These are phyloP conservation scores for Strigamia transsilvanica DNA, from an alignment of 2,888 invertebrate species.

Conservation along the genomic window DNA sequence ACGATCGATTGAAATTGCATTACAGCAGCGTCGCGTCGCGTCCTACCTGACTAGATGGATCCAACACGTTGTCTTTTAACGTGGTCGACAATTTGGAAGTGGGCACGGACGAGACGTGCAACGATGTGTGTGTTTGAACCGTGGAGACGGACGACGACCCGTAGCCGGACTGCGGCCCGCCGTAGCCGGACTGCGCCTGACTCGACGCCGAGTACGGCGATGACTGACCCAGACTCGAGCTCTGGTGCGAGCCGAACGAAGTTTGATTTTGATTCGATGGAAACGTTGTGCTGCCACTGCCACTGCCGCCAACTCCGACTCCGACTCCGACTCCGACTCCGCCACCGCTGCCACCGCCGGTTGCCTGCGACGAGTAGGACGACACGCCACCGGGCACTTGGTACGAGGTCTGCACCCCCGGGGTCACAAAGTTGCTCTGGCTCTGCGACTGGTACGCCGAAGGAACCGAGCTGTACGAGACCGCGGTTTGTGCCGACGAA, in stretches of 20 bases:
- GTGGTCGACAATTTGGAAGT: constrained; percentile 26
- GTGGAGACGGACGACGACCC: constrained; percentile 49
- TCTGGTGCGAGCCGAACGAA: constrained; percentile 49
- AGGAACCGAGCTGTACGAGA: constrained; percentile 43
- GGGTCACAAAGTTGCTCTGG: constrained; percentile 30
- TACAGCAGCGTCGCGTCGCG: neutral
- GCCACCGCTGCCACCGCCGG: neutral
- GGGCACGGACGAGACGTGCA: constrained; percentile 55
- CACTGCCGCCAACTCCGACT: no score
- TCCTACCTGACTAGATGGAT: constrained; percentile 52
- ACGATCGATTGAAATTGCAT: neutral
- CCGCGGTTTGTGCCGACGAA: constrained; percentile 42
- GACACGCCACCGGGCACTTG: constrained; percentile 9
- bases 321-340: no score
- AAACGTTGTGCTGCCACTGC: neutral
- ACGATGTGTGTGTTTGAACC: constrained; percentile 55
- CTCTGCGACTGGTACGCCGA: constrained; percentile 53
- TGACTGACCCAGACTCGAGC: neutral
- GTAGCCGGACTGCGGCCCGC: constrained; percentile 40
- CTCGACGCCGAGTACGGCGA: constrained; percentile 38
- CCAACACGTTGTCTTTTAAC: constrained; percentile 25
- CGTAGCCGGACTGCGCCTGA: constrained; percentile 42
- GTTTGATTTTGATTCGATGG: constrained; percentile 41
- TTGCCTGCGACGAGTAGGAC: constrained; percentile 24
- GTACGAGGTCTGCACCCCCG: constrained; percentile 22